A percentile compares a stretch with the other conserved stretches of the same genome.
phyloP scores from a whole-genome alignment of 2,113 vertebrate genomes.

The Psilopogon haemacephalus region DNA sequence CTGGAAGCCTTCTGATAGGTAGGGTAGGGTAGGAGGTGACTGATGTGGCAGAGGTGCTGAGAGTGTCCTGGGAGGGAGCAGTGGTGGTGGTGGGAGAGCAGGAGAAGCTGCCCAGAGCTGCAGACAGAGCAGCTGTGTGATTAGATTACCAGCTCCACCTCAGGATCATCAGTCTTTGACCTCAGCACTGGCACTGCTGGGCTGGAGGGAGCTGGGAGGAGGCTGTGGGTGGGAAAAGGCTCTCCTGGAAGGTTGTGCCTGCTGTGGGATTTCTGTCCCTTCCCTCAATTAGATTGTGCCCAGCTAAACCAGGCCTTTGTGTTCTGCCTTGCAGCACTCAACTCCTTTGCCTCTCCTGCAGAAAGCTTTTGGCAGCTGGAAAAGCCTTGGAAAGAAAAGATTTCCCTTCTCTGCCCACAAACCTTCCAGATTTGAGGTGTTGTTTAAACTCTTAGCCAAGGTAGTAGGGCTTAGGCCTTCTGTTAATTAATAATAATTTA shows the following conservation, averaged over 20 bases:
- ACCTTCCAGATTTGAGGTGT: not conserved
- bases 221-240: not conserved
- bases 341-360: not conserved
- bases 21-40: too few relatives aligned
- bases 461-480: not conserved
- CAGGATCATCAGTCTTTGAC: slow-evolving; percentile 19
- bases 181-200: not conserved
- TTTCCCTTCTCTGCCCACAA: not conserved
- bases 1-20: too few relatives aligned
- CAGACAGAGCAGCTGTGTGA: not conserved
- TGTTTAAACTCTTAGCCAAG: not conserved
- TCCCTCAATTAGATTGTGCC: not conserved
- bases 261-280: not conserved
- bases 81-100: not conserved
- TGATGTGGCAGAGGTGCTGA: not conserved
- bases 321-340: not conserved
- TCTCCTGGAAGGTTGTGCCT: not conserved
- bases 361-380: not conserved
- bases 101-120: not conserved
- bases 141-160: slow-evolving; percentile 3
- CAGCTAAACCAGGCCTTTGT: not conserved
- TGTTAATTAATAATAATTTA: not conserved
- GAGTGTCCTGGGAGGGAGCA: not conserved
- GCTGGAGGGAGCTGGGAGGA: not conserved
- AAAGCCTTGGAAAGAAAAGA: not conserved